phyloP scores from a whole-genome alignment of 2,797 vertebrate species.

The Liasis olivaceus region DNA sequence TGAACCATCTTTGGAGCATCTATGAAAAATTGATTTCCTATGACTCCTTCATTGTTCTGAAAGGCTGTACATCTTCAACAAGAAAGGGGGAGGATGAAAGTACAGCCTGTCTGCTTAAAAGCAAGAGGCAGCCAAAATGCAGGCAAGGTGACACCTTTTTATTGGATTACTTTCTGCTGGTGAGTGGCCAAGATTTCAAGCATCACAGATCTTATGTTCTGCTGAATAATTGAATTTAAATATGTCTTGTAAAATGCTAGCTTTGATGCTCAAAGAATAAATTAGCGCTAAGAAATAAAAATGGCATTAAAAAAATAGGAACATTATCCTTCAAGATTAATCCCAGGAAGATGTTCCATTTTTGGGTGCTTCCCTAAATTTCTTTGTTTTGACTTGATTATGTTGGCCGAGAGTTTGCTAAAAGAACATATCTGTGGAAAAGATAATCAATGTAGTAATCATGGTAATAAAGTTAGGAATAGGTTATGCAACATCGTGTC shows the following conservation, averaged over 20 bases:
- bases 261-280: slow-evolving; percentile 42
- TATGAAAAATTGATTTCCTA: slow-evolving; percentile 15
- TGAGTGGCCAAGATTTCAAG: slow-evolving; percentile 33
- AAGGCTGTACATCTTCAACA: slow-evolving; percentile 28
- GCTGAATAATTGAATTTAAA: slow-evolving; percentile 45
- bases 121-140: background rate
- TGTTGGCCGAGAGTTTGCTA: slow-evolving; percentile 3
- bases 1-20: background rate
- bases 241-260: slow-evolving; percentile 28
- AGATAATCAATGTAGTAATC: slow-evolving; percentile 13
- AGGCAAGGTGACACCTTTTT: slow-evolving; percentile 21
- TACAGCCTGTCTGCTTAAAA: background rate
- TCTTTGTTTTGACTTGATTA: slow-evolving; percentile 21
- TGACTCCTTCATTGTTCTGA: slow-evolving; percentile 11
- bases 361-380: slow-evolving; percentile 25
- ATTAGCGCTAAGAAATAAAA: background rate
- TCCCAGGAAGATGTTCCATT: background rate
- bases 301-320: background rate
- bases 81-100: background rate
- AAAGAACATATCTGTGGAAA: slow-evolving; percentile 16
- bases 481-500: background rate
- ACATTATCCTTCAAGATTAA: slow-evolving; percentile 2
- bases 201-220: slow-evolving; percentile 14
- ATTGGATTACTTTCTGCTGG: slow-evolving; percentile 25
- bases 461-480: slow-evolving; percentile 12